Conservation (phyloP, 1,140 invertebrate genomes). For the Eciton burchellii region DNA sequence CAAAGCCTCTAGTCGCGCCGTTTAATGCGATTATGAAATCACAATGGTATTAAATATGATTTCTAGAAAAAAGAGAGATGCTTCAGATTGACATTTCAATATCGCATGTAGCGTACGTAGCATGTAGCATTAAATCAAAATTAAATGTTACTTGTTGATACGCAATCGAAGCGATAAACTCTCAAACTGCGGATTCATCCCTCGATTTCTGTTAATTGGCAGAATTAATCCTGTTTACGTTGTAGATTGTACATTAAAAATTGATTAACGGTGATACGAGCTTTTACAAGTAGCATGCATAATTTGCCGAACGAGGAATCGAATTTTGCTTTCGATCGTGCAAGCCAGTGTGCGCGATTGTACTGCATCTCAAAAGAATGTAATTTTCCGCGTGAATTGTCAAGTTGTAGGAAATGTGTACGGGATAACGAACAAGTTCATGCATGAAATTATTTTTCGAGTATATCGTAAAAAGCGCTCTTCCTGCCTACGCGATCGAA, state of each 20-base stretch:
- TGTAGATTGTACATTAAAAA: background rate
- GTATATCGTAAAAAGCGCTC: constrained; percentile 24
- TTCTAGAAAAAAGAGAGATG: background rate
- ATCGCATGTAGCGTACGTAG: background rate
- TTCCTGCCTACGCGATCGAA: constrained; percentile 51
- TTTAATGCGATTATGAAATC: constrained; percentile 2
- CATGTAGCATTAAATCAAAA: background rate
- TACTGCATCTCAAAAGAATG: constrained; percentile 3
- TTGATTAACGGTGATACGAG: no score
- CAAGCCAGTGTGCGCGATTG: constrained; percentile 3
- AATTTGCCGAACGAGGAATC: constrained; percentile 4
- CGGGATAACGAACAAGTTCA: constrained; percentile 49
- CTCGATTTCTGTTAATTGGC: background rate
- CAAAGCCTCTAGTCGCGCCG: background rate
- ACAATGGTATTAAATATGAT: background rate
- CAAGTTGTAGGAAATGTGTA: constrained; percentile 32
- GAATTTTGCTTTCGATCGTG: background rate
- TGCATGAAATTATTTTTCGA: constrained; percentile 48
- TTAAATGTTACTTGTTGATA: background rate
- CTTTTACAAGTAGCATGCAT: no score
- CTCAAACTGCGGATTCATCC: background rate
- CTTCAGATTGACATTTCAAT: no score
- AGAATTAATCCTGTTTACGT: constrained; percentile 7
- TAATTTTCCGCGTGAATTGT: constrained; percentile 28
- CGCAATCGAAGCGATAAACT: background rate